Percentiles rank a stretch among this genome's conserved stretches.
Evolutionary conservation across 2,888 invertebrate species (phyloP).

Genomic region (Priapulus caudatus): DNA sequence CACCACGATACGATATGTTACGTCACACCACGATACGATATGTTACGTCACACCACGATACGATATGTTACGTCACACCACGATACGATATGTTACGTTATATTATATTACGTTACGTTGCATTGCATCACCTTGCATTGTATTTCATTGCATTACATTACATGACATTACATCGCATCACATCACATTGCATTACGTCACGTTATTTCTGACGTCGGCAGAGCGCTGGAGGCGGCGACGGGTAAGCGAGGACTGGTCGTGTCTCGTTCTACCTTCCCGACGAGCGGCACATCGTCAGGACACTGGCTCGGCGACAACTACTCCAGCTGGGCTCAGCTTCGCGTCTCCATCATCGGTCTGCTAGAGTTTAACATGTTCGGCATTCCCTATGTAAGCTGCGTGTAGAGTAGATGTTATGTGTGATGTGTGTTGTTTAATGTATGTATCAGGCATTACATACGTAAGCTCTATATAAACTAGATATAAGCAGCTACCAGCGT

Average conservation of each 20-base stretch:
- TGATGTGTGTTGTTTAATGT: too few species aligned
- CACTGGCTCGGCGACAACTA: conserved; percentile 74
- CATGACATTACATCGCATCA: too few species aligned
- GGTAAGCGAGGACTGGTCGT: conserved; percentile 37
- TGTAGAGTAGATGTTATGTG: too few species aligned
- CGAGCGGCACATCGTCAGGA: conserved; percentile 39
- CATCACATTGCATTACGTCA: background rate
- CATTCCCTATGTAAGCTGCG: conserved; percentile 32
- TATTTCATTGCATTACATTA: too few species aligned
- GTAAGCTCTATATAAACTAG: too few species aligned
- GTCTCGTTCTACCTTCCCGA: conserved; percentile 36
- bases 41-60: too few species aligned
- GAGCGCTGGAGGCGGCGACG: conserved; percentile 27
- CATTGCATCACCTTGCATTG: conserved; percentile 2
- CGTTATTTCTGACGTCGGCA: conserved; percentile 37
- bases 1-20: too few species aligned
- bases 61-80: too few species aligned
- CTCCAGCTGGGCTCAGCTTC: conserved; percentile 64
- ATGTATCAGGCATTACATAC: too few species aligned
- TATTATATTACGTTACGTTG: background rate
- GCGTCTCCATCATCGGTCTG: conserved; percentile 22
- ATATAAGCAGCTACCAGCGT: too few species aligned
- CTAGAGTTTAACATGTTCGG: conserved; percentile 36
- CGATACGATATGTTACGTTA: too few species aligned
- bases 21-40: too few species aligned